Conservation (phyloP, 2,113 vertebrate genomes). For the Chaenocephalus aceratus region DNA sequence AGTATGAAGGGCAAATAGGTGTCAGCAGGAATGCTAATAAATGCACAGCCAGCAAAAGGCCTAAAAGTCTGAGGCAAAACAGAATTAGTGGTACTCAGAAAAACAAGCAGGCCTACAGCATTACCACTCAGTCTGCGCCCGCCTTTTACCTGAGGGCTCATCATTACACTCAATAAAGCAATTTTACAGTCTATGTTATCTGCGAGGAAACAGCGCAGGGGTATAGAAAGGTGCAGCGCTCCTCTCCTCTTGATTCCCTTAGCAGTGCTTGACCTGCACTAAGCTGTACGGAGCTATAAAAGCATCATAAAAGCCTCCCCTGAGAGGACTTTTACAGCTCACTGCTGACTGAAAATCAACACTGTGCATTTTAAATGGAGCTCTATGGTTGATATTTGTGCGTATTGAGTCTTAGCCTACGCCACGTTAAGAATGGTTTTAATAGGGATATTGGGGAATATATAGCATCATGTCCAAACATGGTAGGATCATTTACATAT, state of each 20-base stretch:
- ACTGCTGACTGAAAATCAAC: constrained; percentile 77
- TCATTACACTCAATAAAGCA: constrained; percentile 85
- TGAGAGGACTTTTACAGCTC: constrained; percentile 75
- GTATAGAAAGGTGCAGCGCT: constrained; percentile 64
- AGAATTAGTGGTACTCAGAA: constrained; percentile 36
- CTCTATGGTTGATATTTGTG: constrained; percentile 47
- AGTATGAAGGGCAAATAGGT: constrained; percentile 7
- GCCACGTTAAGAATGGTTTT: background rate
- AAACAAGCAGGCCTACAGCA: constrained; percentile 59
- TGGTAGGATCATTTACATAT: background rate
- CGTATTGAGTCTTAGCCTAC: background rate
- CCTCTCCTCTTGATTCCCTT: constrained; percentile 67
- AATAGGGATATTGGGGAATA: background rate
- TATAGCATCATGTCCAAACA: background rate
- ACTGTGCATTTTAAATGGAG: constrained; percentile 78
- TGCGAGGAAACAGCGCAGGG: constrained; percentile 54
- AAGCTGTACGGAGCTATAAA: constrained; percentile 69
- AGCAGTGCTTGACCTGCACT: constrained; percentile 71
- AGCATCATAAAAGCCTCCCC: constrained; percentile 76
- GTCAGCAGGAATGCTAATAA: constrained; percentile 18
- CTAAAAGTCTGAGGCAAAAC: constrained; percentile 22
- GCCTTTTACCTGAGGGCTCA: constrained; percentile 74
- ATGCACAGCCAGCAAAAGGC: constrained; percentile 41
- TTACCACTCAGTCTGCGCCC: constrained; percentile 32
- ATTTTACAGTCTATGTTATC: constrained; percentile 84